phyloP scores from a whole-genome alignment of 2,113 vertebrate genomes.

The Pelusios castaneus region DNA sequence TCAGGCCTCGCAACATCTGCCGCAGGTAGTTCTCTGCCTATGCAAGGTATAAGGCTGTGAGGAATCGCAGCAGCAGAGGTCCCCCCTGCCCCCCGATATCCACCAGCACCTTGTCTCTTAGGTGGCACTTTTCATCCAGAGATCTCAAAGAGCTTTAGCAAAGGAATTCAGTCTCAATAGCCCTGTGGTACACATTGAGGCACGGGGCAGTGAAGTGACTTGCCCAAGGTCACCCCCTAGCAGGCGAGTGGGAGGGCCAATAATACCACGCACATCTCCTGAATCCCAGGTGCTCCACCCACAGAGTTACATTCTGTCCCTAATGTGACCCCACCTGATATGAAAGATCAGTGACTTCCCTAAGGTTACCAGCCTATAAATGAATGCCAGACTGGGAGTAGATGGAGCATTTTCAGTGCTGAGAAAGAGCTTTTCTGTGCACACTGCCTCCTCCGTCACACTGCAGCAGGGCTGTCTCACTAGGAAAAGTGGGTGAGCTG shows the following conservation, averaged over 20 bases:
- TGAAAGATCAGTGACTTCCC: background rate
- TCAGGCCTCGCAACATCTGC: background rate
- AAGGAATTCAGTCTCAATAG: background rate
- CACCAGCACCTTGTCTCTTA: background rate
- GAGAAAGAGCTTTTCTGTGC: background rate
- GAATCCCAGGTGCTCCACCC: fast-evolving
- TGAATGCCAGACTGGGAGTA: background rate
- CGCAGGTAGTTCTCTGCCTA: background rate
- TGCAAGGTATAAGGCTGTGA: background rate
- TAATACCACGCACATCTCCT: background rate
- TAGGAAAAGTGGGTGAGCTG: background rate
- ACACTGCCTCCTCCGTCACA: fast-evolving
- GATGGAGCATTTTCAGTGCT: fast-evolving
- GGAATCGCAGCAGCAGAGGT: background rate
- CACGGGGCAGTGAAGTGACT: background rate
- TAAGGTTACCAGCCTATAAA: background rate
- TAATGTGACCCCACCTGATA: too few relatives aligned
- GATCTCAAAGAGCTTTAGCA: background rate
- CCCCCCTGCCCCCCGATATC: background rate
- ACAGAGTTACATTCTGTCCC: background rate
- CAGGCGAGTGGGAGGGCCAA: background rate
- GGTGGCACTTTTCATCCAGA: background rate
- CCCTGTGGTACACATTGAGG: background rate
- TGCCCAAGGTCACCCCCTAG: background rate
- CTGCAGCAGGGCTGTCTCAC: fast-evolving